These are phyloP conservation scores for Alviniconcha marisindica DNA, from an alignment of 1,140 invertebrate genomes.

Conservation along the genomic window DNA sequence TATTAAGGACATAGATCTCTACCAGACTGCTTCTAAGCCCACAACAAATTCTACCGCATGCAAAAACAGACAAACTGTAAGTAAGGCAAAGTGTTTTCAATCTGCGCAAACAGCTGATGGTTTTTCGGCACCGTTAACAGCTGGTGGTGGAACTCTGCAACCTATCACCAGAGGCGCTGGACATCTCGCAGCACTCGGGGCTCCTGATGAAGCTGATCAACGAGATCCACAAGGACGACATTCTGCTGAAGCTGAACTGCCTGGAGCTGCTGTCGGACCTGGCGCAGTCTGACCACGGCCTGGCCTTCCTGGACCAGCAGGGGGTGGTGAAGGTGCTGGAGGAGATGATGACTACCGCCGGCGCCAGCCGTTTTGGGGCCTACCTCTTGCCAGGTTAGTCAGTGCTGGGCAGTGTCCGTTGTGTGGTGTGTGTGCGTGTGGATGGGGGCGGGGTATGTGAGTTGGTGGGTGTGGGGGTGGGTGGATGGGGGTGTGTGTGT, in stretches of 20 bases:
- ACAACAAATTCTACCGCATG: no score
- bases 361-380: conserved; percentile 80
- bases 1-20: no score
- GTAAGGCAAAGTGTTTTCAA: no score
- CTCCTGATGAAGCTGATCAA: conserved; percentile 83
- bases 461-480: no score
- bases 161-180: conserved; percentile 79
- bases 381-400: conserved; percentile 81
- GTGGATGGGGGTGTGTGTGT: not conserved
- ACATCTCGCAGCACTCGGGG: conserved; percentile 79
- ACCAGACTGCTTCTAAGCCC: no score
- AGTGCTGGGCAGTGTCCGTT: no score
- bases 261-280: conserved; percentile 86
- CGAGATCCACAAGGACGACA: conserved; percentile 83
- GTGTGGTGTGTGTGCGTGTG: no score
- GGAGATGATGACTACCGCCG: conserved; percentile 78
- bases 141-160: conserved; percentile 83
- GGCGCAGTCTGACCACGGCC: conserved; percentile 82
- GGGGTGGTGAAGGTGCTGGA: conserved; percentile 82
- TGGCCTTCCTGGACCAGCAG: conserved; percentile 83
- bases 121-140: no score
- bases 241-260: conserved; percentile 86
- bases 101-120: no score
- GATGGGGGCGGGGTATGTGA: no score
- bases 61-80: no score